Evolutionary conservation across 2,797 vertebrate species (phyloP), one percentile per base, ranked within the genome.

Genomic region (Atherinosoma microstoma): DNA sequence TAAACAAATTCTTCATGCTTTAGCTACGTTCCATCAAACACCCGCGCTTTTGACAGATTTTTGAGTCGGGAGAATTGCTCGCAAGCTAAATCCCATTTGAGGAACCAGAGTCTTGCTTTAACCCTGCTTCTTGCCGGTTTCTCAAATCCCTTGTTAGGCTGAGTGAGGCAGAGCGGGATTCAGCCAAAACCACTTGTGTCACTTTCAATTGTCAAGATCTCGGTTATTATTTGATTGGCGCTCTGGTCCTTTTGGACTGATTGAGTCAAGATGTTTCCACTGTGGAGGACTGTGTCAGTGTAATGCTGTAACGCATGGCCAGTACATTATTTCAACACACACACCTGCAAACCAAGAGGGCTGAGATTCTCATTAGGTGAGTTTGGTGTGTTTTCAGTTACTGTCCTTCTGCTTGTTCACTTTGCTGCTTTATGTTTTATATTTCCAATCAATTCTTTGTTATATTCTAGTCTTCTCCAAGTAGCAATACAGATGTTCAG

Each of bases 231-330:
- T 76, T 78, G 84, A 87, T 80, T 83, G 81, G 78, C 24, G 59
- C 75, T 59, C 45, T 34, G 72, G 65, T 67, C 64, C 61, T 64
- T 66, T 77, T 70, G 49, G 18, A 22, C 68, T 77, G 80, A 91
- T 89, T 85, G 67, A 79, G 35, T 87, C 89, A 89, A 90, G 87
- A 90, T 92, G 89, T 88, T 88, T 86, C 71, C 72, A 87, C 58
- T 64, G 69, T 5, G 38, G 38, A 83, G 53, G 36, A 73, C 42
- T 74, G 60, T 57, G 83, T 71, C 69, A 49, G 71, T 59, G 67
- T 67, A 83, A 67, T 27, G 58, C 51, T 58, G 2, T 78, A 60
- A 87, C 80, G 78, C 75, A 77, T 30, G 73, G 63, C 70, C 75
- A 83, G 84, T 66, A 60, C 65, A 51, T 79, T 67, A 73, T 79